These are phyloP conservation scores for Hippocampus kuda DNA, from an alignment of 2,797 vertebrate genomes.

Conservation along the genomic window DNA sequence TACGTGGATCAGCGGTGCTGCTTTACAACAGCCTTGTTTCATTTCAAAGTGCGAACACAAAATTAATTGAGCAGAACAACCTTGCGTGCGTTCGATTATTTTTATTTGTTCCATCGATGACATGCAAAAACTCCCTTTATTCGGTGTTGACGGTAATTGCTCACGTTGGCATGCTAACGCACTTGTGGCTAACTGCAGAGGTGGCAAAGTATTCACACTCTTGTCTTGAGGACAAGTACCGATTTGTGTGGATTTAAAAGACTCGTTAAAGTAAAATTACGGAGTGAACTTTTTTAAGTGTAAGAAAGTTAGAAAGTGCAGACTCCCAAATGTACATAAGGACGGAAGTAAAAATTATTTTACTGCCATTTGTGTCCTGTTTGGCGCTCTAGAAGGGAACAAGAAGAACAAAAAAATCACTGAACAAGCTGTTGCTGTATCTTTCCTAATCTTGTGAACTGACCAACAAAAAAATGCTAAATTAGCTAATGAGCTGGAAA, in stretches of 20 bases:
- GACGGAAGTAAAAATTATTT: too few species aligned
- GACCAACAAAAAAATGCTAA: too few species aligned
- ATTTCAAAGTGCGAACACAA: conserved; percentile 13
- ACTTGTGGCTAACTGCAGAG: background rate
- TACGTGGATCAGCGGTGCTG: conserved; percentile 14
- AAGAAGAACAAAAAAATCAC: too few species aligned
- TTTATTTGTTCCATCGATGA: background rate
- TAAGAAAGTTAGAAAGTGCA: background rate
- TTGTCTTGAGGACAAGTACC: background rate
- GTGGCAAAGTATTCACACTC: background rate
- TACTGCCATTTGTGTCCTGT: background rate
- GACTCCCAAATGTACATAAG: background rate
- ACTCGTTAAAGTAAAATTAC: too few species aligned
- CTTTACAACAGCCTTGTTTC: conserved; percentile 24
- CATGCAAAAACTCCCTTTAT: background rate
- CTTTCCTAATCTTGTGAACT: too few species aligned
- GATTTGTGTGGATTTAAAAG: too few species aligned
- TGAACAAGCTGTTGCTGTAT: too few species aligned
- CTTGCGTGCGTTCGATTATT: background rate
- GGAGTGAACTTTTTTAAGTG: background rate
- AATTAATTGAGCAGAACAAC: background rate
- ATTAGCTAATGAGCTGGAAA: too few species aligned
- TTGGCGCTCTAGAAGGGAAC: too few species aligned
- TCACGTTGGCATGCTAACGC: background rate
- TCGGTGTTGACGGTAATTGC: background rate